Evolutionary conservation across 2,888 invertebrate species (phyloP).

Genomic region (Girardia tigrina): DNA sequence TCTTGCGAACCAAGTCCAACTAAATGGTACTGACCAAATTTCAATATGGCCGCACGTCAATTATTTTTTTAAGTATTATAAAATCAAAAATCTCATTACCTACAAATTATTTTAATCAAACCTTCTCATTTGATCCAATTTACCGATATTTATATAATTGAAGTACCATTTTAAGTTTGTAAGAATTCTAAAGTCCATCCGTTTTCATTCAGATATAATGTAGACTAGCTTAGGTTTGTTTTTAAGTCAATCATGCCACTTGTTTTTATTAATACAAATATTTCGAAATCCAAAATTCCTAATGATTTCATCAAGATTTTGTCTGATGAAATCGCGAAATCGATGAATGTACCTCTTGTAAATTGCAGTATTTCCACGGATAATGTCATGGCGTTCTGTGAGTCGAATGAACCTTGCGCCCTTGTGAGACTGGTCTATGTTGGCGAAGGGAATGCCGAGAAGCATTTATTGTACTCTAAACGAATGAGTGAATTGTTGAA

Average conservation of each 20-base stretch:
- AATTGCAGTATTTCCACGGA: background rate
- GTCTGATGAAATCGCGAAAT: background rate
- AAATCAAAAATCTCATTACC: too few relatives aligned
- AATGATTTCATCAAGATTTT: background rate
- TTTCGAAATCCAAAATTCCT: background rate
- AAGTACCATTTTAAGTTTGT: too few relatives aligned
- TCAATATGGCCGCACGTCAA: too few relatives aligned
- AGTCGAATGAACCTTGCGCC: background rate
- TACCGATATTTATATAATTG: too few relatives aligned
- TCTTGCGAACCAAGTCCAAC: too few relatives aligned
- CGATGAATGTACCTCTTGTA: background rate
- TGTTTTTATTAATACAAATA: background rate
- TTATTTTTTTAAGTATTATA: too few relatives aligned
- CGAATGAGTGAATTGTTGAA: constrained; percentile 11
- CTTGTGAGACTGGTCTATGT: background rate
- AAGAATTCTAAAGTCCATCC: too few relatives aligned
- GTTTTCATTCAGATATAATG: too few relatives aligned
- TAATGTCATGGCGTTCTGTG: background rate
- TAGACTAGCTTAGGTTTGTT: too few relatives aligned
- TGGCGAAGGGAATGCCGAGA: background rate
- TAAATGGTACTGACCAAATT: too few relatives aligned
- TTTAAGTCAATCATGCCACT: background rate
- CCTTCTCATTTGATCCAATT: too few relatives aligned
- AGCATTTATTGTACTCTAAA: background rate
- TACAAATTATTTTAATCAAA: too few relatives aligned